phyloP scores from a whole-genome alignment of 1,140 invertebrate genomes.

The Leptonema lineaticorne region DNA sequence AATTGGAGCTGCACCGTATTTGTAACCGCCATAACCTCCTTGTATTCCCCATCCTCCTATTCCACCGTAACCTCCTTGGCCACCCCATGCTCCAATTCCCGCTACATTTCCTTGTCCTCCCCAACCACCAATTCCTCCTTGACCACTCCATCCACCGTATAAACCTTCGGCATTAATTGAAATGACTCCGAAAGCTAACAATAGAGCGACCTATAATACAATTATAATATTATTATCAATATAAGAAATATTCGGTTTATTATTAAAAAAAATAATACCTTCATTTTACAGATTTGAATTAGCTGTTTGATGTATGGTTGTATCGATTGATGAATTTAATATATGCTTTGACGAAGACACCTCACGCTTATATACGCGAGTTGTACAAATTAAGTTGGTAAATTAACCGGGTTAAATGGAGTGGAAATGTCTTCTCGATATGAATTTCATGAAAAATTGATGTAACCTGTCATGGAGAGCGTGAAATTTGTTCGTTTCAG shows the following conservation, averaged over 20 bases:
- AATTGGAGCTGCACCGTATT: constrained; percentile 31
- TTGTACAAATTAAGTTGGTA: neutral
- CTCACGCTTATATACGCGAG: neutral
- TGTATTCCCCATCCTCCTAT: constrained; percentile 27
- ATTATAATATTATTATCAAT: neutral
- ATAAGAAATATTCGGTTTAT: neutral
- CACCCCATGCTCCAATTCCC: constrained; percentile 21
- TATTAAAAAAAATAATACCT: constrained; percentile 6
- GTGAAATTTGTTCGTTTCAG: constrained; percentile 12
- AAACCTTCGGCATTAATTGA: neutral
- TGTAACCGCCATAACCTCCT: constrained; percentile 23
- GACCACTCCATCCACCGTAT: neutral
- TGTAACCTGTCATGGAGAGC: constrained; percentile 1
- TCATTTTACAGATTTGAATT: neutral
- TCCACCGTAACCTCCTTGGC: constrained; percentile 15
- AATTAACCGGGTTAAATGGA: constrained; percentile 15
- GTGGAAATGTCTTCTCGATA: constrained; percentile 18
- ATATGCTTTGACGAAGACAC: constrained; percentile 16
- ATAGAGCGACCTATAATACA: neutral
- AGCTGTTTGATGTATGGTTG: neutral
- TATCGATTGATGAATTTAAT: neutral
- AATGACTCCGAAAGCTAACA: neutral
- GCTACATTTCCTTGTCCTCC: constrained; percentile 26
- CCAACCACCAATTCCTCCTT: constrained; percentile 2
- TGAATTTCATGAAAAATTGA: constrained; percentile 5